Evolutionary conservation across 2,888 invertebrate genomes (phyloP), one percentile per base, ranked within the genome.

Genomic region (Agonum fuliginosum): DNA sequence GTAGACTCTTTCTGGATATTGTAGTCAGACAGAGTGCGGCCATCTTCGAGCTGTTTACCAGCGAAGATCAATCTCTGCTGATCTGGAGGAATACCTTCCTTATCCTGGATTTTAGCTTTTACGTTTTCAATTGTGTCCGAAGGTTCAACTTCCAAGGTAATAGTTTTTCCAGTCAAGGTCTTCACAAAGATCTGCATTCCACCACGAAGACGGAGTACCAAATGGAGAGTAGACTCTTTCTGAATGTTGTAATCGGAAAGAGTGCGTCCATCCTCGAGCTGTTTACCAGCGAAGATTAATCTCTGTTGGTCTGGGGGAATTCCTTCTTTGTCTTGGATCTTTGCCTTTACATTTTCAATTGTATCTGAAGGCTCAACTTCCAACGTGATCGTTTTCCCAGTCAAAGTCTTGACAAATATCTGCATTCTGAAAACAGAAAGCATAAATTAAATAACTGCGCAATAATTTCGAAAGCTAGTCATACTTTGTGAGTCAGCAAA

Each of bases 41-140:
- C 91, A 87, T 92, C 92, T 86, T 92, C 91, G 6, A 85, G 83
- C 84, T 92, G 92, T 83, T 91, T 92, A 6, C 92, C 92, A 78
- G 91, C 91, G 83, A 91, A 91, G 83, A 91, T 91, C 81, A 90
- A 83, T 41, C 90, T 83, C 83, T 90, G 90, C 82, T 90, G 90
- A 82, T 90, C 88, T 85, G 88, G 88, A 20, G 88, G 88, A 80
- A 89, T 88, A 10, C 87, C 87, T 82, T 89, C 89, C 82, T 89
- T 89, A 78, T 89, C 89, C 43, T 84, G 83, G 48, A 85, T 85
- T 81, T 89, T 89, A 0, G 89, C 88, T 81, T 91, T 91, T 0
- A 91, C 91, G 84, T 91, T 91, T 82, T 91, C 91, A 81, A 91
- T 91, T 0, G 90, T 89, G 80, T 91, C 89, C 74, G 89, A 90